Conservation (phyloP, 2,888 invertebrate genomes). For the Carpatolechia fugitivella region DNA sequence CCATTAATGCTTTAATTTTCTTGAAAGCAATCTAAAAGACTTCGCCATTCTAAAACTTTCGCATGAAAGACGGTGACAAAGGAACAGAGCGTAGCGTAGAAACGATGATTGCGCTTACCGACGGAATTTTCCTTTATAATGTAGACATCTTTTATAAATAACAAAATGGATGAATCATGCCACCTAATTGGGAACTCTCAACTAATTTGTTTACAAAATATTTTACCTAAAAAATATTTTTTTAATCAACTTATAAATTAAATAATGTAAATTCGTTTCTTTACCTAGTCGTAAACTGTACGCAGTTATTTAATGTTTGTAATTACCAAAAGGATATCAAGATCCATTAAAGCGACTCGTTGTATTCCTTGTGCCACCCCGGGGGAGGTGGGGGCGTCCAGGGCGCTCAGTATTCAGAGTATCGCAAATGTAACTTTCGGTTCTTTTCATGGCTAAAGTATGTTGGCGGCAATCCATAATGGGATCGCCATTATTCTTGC, state of each 20-base stretch:
- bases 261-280: no score
- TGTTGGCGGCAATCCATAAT: conserved; percentile 81
- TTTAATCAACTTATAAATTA: not conserved
- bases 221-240: not conserved
- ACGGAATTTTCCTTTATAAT: not conserved
- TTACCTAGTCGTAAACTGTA: conserved; percentile 11
- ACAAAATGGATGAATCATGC: not conserved
- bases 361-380: conserved; percentile 42
- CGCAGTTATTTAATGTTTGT: conserved; percentile 38
- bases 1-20: conserved; percentile 77
- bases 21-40: conserved; percentile 76
- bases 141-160: not conserved
- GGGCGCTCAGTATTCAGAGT: conserved; percentile 78
- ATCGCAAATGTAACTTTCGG: conserved; percentile 80
- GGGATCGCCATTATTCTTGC: conserved; percentile 80
- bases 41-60: conserved; percentile 75
- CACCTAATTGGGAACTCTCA: not conserved
- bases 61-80: conserved; percentile 67
- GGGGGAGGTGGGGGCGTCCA: conserved; percentile 49
- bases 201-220: not conserved
- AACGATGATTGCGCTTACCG: not conserved
- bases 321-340: conserved; percentile 40
- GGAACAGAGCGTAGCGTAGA: conserved; percentile 39
- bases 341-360: conserved; percentile 48
- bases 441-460: conserved; percentile 80